Evolutionary conservation across 2,113 vertebrate species (phyloP), one percentile per base, ranked within the genome.

Genomic region (Coreoperca whiteheadi): DNA sequence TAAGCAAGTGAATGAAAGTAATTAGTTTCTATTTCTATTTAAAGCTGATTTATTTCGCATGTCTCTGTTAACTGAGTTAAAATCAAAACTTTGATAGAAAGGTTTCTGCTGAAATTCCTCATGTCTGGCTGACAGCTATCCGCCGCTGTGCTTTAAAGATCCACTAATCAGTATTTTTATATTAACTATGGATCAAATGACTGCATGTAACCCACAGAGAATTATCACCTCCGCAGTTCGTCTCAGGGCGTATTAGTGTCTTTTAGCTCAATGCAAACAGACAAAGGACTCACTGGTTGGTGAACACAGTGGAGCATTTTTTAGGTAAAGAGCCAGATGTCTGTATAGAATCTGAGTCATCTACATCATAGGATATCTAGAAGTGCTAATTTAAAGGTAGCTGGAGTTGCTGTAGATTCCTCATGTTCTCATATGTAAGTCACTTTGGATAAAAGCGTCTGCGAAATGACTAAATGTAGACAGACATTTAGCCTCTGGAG

Each of bases 31-130:
- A 73, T 16, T 7, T 41, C 43, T 61, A 68, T 59, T 78, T 70
- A 57, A 60, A 81, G 64, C 68, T 88, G 54, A 90, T 86, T 77
- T 70, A 63, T 51, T 46, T 85, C 81, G 87, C 88, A 76, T 91
- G 81, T 65, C 74, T 83, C 20, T 34, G 77, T 77, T 74, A 20
- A 88, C n/a, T 50, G 30, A 5, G 43, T 81, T 89, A 76, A 79
- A 87, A 65, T 75, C 39, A 71, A 91, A 53, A 28, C 23, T 7
- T 64, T 2, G 32, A 21, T 15, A 48, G 32, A 54, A 28, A 54
- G 20, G 37, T 53, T 76, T 77, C 11, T 32, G 39, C 30, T 61
- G 43, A 23, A 30, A 39, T 32, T 23, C 34, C 28, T 65, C 25
- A 30, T 20, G 23, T 64, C 21, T 15, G 3, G 34, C 25, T 56